A percentile compares a stretch with the other conserved stretches of the same genome.
Evolutionary conservation across 2,888 invertebrate genomes (phyloP).

Genomic region (Drosophila macrospina): DNA sequence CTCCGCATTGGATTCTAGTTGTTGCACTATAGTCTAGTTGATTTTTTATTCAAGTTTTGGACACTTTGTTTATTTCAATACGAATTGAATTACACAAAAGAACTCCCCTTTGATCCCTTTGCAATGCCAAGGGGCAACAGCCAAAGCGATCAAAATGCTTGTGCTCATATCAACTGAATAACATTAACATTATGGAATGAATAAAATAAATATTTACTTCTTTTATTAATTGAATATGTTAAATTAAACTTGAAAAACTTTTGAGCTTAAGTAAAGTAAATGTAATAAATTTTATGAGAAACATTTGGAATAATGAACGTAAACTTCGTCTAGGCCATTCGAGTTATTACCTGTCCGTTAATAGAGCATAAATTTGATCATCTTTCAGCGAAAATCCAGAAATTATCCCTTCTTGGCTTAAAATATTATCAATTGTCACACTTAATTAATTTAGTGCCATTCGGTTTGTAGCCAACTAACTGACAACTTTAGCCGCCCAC

Average conservation of each 20-base stretch:
- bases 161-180: background rate
- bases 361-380: too few relatives aligned
- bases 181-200: background rate
- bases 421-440: background rate
- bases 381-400: background rate
- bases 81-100: background rate
- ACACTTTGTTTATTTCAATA: background rate
- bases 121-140: background rate
- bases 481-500: constrained; percentile 1
- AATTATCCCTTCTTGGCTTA: background rate
- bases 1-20: constrained; percentile 2
- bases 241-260: background rate
- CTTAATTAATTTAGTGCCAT: constrained; percentile 5
- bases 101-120: constrained; percentile 4
- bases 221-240: background rate
- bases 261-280: too few relatives aligned
- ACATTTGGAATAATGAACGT: too few relatives aligned
- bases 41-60: background rate
- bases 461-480: background rate
- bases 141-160: background rate
- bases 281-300: too few relatives aligned
- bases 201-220: background rate
- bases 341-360: too few relatives aligned
- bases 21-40: too few relatives aligned
- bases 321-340: too few relatives aligned